Evolutionary conservation across 2,113 vertebrate species (phyloP), one percentile per base, ranked within the genome.

Genomic region (Pelobates fuscus): DNA sequence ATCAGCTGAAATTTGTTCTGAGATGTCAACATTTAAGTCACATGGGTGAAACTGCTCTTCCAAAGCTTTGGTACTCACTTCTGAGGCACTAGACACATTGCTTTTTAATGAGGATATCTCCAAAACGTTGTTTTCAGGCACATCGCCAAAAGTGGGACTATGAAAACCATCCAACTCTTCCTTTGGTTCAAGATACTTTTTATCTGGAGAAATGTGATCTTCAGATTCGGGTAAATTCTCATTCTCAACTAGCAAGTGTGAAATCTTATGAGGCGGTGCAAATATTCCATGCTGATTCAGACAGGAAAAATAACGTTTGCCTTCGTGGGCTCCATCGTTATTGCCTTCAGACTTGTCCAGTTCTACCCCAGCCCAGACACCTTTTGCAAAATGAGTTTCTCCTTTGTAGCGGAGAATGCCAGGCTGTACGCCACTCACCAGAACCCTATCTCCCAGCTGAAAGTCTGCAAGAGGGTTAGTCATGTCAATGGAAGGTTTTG

Each of bases 361-460:
- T 81, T 98, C 96, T 44, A 98, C 95, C 0, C 97, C 97, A 27
- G 94, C 95, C 97, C 96, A 98, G 85, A 95, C 93, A 2, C 96
- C 96, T 81, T 93, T 92, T 26, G 95, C 95, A 83, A 99, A 98
- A 64, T 86, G 88, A 43, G 96, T 96, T 15, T 84, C 80, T 10
- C 96, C 97, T 89, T 98, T 98, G 83, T 98, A 98, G 67, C 88
- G 84, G 43, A 99, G 73, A 0, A 88, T 97, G 37, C 97, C 97
- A 37, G 95, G 94, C 18, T 98, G 95, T 62, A 97, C 87, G 8
- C 90, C 86, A 59, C 94, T 94, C 2, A 98, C 95, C 21, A 99
- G 87, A 10, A 98, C 95, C 71, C 96, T 78, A 60, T 96, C 95
- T 14, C 94, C 96, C 21, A 98, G 79, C 49, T 44, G 87, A 82